Percentiles rank a stretch among this genome's conserved stretches.
phyloP scores from a whole-genome alignment of 1,140 invertebrate species.

The Coptotermes formosanus region DNA sequence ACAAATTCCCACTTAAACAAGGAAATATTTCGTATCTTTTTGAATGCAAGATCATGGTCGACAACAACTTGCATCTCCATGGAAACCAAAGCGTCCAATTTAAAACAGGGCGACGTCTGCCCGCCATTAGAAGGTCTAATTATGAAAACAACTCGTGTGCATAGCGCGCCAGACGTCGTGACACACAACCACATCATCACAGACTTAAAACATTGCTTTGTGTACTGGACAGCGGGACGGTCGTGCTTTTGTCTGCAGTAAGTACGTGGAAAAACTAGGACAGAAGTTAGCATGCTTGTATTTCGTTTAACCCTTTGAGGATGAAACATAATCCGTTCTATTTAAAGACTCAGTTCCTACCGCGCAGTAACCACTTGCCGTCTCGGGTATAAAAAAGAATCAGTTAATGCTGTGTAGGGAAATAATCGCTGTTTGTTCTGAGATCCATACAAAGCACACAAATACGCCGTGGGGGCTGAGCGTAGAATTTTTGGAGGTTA shows the following conservation, averaged over 20 bases:
- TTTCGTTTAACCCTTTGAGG: background rate
- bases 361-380: too few relatives aligned
- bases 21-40: background rate
- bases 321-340: too few relatives aligned
- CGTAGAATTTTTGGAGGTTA: too few relatives aligned
- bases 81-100: background rate
- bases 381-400: too few relatives aligned
- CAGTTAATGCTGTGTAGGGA: too few relatives aligned
- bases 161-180: background rate
- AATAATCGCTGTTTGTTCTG: too few relatives aligned
- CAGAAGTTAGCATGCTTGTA: background rate
- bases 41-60: background rate
- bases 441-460: too few relatives aligned
- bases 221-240: background rate
- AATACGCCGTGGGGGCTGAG: too few relatives aligned
- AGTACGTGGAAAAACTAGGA: background rate
- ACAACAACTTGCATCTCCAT: background rate
- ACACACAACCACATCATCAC: background rate
- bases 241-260: background rate
- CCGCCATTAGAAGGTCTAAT: background rate
- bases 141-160: background rate
- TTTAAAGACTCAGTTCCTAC: too few relatives aligned
- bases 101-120: background rate
- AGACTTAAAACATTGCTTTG: background rate
- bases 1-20: background rate